phyloP scores from a whole-genome alignment of 2,888 invertebrate genomes.

The Mesorhabditis sp. region DNA sequence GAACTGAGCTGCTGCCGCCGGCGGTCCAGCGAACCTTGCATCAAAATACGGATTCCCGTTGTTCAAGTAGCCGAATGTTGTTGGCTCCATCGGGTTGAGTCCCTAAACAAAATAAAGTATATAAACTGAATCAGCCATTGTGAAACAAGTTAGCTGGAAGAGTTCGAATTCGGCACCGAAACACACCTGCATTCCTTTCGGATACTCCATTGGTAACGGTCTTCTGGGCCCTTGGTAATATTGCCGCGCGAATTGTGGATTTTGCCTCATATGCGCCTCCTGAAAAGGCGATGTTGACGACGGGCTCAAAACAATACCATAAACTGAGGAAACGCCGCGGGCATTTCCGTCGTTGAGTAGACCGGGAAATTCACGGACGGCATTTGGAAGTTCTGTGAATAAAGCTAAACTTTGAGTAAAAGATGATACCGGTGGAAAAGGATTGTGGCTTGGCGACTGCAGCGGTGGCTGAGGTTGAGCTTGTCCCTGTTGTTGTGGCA shows the following conservation, averaged over 20 bases:
- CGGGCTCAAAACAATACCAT: not conserved
- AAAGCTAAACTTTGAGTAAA: not conserved
- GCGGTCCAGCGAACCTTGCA: not conserved
- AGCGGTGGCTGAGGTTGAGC: too few species aligned
- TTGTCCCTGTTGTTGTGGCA: too few species aligned
- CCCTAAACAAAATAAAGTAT: not conserved
- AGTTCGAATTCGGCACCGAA: not conserved
- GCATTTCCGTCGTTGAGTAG: not conserved
- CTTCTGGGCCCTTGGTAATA: not conserved
- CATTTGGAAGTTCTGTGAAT: constrained; percentile 3
- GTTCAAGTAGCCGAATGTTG: not conserved
- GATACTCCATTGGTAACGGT: not conserved
- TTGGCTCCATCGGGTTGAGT: not conserved
- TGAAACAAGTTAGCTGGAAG: too few species aligned
- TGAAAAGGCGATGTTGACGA: not conserved
- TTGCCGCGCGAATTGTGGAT: not conserved
- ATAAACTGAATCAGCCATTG: too few species aligned
- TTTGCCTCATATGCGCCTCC: not conserved
- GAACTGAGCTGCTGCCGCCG: not conserved
- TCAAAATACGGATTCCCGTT: not conserved
- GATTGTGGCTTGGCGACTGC: too few species aligned
- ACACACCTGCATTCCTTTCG: not conserved
- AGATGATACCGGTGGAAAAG: not conserved
- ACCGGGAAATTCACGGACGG: not conserved
- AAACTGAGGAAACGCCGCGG: not conserved